These are phyloP conservation scores for Siniperca undulata DNA, from an alignment of 2,797 vertebrate species.

Conservation along the genomic window DNA sequence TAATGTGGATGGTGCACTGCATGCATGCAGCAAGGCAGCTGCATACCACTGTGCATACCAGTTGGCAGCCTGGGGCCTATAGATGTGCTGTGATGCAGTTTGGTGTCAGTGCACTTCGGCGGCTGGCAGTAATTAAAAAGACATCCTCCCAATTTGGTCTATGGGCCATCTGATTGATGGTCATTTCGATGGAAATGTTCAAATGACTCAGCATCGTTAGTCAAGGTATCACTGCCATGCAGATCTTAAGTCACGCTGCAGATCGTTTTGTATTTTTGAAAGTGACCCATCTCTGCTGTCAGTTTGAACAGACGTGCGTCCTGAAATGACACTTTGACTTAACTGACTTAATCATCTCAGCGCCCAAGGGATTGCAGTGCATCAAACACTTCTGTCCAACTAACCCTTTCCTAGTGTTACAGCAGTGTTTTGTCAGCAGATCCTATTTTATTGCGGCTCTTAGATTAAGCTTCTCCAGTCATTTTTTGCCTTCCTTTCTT, in stretches of 20 bases:
- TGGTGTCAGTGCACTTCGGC: constrained; percentile 52
- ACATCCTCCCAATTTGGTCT: constrained; percentile 42
- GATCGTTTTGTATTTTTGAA: constrained; percentile 12
- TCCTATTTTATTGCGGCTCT: constrained; percentile 25
- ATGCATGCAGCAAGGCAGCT: constrained; percentile 64
- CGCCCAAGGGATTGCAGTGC: constrained; percentile 15
- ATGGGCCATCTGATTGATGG: constrained; percentile 58
- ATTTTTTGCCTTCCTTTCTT: not conserved
- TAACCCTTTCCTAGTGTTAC: constrained; percentile 6
- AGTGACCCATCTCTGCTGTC: constrained; percentile 34
- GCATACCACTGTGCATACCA: constrained; percentile 57
- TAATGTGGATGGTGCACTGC: constrained; percentile 55
- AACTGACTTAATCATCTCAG: constrained; percentile 31
- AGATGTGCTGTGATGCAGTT: constrained; percentile 59
- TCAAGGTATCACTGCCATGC: constrained; percentile 3
- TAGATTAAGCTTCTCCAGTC: not conserved
- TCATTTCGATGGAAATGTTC: constrained; percentile 56
- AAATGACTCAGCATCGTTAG: constrained; percentile 45
- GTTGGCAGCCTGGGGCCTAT: constrained; percentile 44
- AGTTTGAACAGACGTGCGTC: not conserved
- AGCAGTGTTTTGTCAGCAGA: constrained; percentile 26
- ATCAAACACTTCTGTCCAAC: constrained; percentile 15
- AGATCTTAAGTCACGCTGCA: constrained; percentile 7
- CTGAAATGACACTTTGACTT: constrained; percentile 32
- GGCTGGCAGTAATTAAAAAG: constrained; percentile 64